phyloP scores from a whole-genome alignment of 1,140 invertebrate species.

The Zelostemma sp. region DNA sequence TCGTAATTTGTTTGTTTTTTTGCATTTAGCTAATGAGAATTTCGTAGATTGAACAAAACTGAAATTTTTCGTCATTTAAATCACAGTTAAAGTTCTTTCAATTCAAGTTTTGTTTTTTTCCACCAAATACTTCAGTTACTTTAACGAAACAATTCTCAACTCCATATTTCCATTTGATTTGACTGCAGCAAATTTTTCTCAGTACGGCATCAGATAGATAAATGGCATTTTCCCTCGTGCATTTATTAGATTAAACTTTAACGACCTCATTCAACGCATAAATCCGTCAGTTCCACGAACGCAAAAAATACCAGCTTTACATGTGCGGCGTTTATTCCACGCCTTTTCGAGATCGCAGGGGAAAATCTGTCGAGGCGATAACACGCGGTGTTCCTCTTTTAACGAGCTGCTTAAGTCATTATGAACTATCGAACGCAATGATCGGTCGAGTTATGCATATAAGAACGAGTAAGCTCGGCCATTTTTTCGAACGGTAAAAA shows the following conservation, averaged over 20 bases:
- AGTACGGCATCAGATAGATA: too few species aligned
- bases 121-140: too few species aligned
- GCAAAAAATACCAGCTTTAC: not conserved
- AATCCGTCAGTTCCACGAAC: constrained; percentile 1
- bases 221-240: not conserved
- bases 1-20: too few species aligned
- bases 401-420: constrained; percentile 38
- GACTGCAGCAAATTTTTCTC: too few species aligned
- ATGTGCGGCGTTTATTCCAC: constrained; percentile 7
- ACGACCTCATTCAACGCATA: not conserved
- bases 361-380: constrained; percentile 30
- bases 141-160: too few species aligned
- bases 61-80: too few species aligned
- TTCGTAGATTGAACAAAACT: too few species aligned
- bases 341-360: constrained; percentile 14
- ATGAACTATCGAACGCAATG: constrained; percentile 43
- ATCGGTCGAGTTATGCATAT: constrained; percentile 28
- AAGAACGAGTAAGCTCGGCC: constrained; percentile 16
- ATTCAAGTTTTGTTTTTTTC: too few species aligned
- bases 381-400: constrained; percentile 30
- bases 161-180: too few species aligned
- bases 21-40: too few species aligned
- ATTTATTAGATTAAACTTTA: not conserved
- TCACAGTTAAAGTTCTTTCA: too few species aligned
- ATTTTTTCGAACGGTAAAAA: constrained; percentile 27